Evolutionary conservation across 2,888 invertebrate genomes (phyloP).

Genomic region (Microctonus brassicae): DNA sequence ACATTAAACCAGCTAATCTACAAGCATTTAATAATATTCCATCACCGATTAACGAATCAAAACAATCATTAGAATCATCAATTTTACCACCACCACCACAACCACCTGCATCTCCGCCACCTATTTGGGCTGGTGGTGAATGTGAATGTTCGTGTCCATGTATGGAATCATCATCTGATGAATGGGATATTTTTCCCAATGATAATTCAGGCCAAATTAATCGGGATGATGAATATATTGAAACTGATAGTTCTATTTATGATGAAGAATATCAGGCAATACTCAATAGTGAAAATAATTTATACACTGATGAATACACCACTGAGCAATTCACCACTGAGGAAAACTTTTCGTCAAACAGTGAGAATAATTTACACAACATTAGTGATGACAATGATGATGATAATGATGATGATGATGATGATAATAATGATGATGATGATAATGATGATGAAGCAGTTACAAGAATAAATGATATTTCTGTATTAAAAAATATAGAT

Average conservation of each 20-base stretch:
- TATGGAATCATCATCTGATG: conserved; percentile 70
- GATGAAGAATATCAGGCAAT: no score
- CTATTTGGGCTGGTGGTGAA: conserved; percentile 76
- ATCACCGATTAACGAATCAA: conserved; percentile 24
- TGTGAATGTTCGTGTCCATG: conserved; percentile 83
- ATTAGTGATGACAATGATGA: no score
- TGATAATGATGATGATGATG: no score
- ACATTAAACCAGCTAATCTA: conserved; percentile 71
- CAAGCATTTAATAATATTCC: conserved; percentile 29
- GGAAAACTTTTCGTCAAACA: no score
- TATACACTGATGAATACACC: no score
- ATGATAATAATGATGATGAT: no score
- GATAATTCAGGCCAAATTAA: conserved; percentile 30
- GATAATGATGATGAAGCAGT: conserved; percentile 46
- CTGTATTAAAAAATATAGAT: conserved; percentile 46
- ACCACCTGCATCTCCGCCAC: conserved; percentile 58
- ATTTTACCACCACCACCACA: conserved; percentile 64
- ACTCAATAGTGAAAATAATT: no score
- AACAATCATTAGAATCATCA: conserved; percentile 47
- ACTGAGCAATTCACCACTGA: conserved; percentile 41
- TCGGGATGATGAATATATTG: conserved; percentile 36
- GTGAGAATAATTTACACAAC: no score
- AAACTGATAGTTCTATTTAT: conserved; percentile 19
- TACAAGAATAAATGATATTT: conserved; percentile 52
- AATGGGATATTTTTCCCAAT: conserved; percentile 57